Evolutionary conservation across 2,113 vertebrate genomes (phyloP), one percentile per base, ranked within the genome.

Genomic region (Setophaga kirtlandii): DNA sequence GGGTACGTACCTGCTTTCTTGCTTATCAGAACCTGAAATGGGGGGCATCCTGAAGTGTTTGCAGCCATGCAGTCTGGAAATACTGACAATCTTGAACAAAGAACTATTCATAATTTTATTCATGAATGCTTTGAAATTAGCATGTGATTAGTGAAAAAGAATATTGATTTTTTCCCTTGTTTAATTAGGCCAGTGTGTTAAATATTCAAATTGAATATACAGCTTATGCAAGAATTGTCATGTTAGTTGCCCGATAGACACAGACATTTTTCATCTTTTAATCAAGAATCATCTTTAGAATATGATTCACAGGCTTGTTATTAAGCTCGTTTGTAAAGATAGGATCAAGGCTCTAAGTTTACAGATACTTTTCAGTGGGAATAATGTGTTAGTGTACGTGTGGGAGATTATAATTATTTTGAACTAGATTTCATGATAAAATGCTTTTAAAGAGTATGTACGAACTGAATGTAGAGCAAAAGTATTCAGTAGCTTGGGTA

Each of bases 261-360:
- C 11, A 80, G 53, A 21, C 44, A 60, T 82, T 91, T 93, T 87
- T 90, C 49, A 23, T 83, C 59, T 83, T 69, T 37, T 79, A 41
- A 82, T 91, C 44, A 79, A 91, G 44, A 71, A 44, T 67, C 24
- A 33, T 74, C 62, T 90, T 90, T 64, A 82, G 49, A 84, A 78
- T 78, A 37, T 93, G 84, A 87, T 82, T 91, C 46, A 89, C 31
- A 52, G 37, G 13, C 85, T 90, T 3, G 2, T 89, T 93, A 85
- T 84, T 87, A 79, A 92, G 35, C 35, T 37, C 83, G 75, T 73
- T 93, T 82, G 37, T 79, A 58, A 96, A 93, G 92, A 83, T 53
- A 93, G 49, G 37, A 90, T 95, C 78, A 87, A 93, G 53, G 58
- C 50, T 91, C 17, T 53, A 85, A 53, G 78, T 87, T 91, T 80